Base-by-base conservation (phyloP, 2,888 invertebrate species). In the Eumacrocentrus americanus region DNA sequence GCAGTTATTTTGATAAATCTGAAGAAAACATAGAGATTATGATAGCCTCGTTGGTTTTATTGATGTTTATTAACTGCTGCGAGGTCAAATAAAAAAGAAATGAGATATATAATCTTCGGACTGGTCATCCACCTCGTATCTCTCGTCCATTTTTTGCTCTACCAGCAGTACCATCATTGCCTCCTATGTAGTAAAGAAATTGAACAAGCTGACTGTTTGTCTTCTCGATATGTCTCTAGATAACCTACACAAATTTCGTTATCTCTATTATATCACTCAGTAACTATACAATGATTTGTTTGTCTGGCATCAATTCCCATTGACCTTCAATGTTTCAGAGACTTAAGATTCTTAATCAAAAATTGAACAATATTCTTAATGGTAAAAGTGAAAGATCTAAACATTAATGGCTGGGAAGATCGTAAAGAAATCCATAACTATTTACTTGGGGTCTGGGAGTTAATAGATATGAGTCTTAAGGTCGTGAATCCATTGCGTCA, bases 241-340 rank as follows among this genome's bases (percentile, higher is more conserved):
- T 44, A 44, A 44, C 44, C 22, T 22, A 44, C 11, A 44, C 44
- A 44, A 44, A 22, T 22, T 20, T 22, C n/a, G n/a, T 44, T 44
- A 44, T 16, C 42, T 18, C 6, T 16, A 29, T 29, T 29, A 29
- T 29, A 29, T 29, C 29, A 9, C 29, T 29, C 29, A 9, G 29
- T 9, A 29, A 29, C 29, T 29, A n/a, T n/a, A 29, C 29, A 29
- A 29, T 29, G 5, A 29, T 29, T 9, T 9, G 29, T 29, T 29
- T 29, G 29, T 29, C 29, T 29, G 29, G 9, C 29, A 29, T 29
- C 29, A 29, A 29, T 29, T 29, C 9, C 4, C 29, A 29, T 9
- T 29, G 29, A 29, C 29, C 29, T 29, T 29, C 29, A 9, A n/a
- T n/a, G n/a, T n/a, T n/a, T n/a, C n/a, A n/a, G n/a, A n/a, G n/a